Base-by-base conservation (phyloP, 2,888 invertebrate species). In the Merodon equestris region DNA sequence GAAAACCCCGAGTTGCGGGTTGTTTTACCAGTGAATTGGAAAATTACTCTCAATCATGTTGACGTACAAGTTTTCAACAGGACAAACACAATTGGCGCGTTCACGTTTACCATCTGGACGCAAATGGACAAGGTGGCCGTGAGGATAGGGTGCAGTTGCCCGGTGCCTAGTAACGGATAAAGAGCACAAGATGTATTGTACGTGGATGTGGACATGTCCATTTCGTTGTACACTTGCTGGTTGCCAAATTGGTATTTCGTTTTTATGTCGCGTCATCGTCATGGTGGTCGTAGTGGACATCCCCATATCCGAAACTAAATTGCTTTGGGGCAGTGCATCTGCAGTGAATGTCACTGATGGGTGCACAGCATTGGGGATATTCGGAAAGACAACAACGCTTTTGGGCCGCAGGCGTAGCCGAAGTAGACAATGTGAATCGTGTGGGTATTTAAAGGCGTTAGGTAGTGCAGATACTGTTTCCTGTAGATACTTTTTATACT, bases 11-110 rank as follows among this genome's bases (percentile, higher is more conserved):
- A 73, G 54, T 58, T 73, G 67, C 27, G 74, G 67, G 44, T 67
- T 74, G 74, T 83, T 82, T 81, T 79, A 74, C 77, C 82, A 83
- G 71, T 83, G 84, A 83, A 79, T 83, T 81, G 84, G 83, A 82
- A 84, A 84, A 84, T 84, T 84, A 82, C 83, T 82, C 82, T 82
- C 82, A 83, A 83, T 83, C 82, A 82, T 83, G 83, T 83, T 84
- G 84, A 83, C 83, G 56, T 67, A 67, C 58, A 61, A 63, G 45
- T 67, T 72, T 74, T 67, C 67, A 74, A 13, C 60, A 48, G 18
- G 10, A 38, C 63, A 36, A 34, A 53, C 64, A 64, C 45, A 54
- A 3, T 40, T 10, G 40, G 12, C 40, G 40, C 40, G 3, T 40
- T 3, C 10, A 40, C 9, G n/a, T 40, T 40, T 40, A 7, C 27